Base-by-base conservation (phyloP, 2,888 invertebrate genomes). In the Nymphalis urticae region DNA sequence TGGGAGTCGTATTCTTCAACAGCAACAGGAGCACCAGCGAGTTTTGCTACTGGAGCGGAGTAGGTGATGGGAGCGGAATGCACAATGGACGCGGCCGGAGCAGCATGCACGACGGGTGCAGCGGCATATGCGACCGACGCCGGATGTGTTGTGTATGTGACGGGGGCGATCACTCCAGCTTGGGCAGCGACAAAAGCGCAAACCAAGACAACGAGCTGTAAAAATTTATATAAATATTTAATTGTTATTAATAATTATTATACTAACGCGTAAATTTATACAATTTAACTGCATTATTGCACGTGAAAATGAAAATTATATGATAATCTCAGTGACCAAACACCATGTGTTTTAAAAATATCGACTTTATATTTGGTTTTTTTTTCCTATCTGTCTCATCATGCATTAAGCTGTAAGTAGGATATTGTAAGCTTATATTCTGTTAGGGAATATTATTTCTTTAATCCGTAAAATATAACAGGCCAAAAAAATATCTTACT, bases 81-180 rank as follows among this genome's bases (percentile, higher is more conserved):
- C 8, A 79, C 75, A 42, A 79, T 75, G 24, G 80, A 80, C 10
- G 83, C 75, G 16, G 79, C 72, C 24, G 76, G 76, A 8, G 79
- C 77, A 6, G 79, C 76, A 70, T 84, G 79, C 6, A 76, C 79
- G 0, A 83, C 77, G 6, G 85, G 85, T 17, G 83, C 79, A 2
- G 80, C 75, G 32, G 80, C 78, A 68, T 82, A 79, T n/a, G 80
- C 77, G 9, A 83, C 76, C n/a, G 82, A 83, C 65, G 90, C 81
- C 9, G 89, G 84, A 73, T 93, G 93, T 66, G 92, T 90, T 54
- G 88, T 85, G 82, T 92, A 93, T 70, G 80, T 73, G 50, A 81
- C 73, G 24, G 82, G 82, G 0, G 79, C 76, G 48, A 80, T 72
- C 54, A 79, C 48, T 6, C 75, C 74, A 16, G 86, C 89, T 24